Base-by-base conservation (phyloP, 2,113 vertebrate species). In the Caloenas nicobarica region DNA sequence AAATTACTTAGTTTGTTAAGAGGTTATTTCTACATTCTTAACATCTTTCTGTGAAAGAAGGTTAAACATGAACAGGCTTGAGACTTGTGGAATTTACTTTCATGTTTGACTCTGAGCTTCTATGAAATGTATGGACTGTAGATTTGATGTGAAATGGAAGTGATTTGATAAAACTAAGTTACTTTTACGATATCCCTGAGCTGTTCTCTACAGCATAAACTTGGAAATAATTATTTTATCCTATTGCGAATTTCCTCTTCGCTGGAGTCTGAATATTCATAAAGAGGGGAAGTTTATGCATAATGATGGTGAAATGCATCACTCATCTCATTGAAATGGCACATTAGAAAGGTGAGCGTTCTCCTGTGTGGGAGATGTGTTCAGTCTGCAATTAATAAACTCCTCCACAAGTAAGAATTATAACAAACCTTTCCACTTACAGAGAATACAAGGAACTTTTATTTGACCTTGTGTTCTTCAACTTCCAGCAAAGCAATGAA, bases 71-170 rank as follows among this genome's bases (percentile, higher is more conserved):
- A 92, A 58, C 50, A 69, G 46, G 31, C 31, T 82, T 89, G 58
- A 62, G 42, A 73, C 33, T 83, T 79, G 54, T 38, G 36, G 48
- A 77, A 78, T 42, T 66, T 74, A 57, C 11, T 18, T n/a, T 78
- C 10, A 9, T 53, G 34, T 86, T 89, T 71, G 62, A 56, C 16
- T 42, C 3, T 62, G 25, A 74, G 56, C 56, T 83, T 48, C 68
- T 62, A 0, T 46, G 42, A 53, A 40, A 44, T 0, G 0, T 11
- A 15, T 68, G 16, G 26, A 64, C 22, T 68, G n/a, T 50, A 50
- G 17, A 46, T 81, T 42, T 87, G 24, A 72, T 23, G 13, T 54
- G 36, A 91, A 82, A 54, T 70, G 33, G n/a, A 77, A 84, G 21
- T 56, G 5, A 69, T 66, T 33, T 73, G 40, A 64, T 60, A 64